These are phyloP conservation scores for Mormyrus proboscirostris DNA, from an alignment of 2,797 vertebrate genomes.

Conservation along the genomic window DNA sequence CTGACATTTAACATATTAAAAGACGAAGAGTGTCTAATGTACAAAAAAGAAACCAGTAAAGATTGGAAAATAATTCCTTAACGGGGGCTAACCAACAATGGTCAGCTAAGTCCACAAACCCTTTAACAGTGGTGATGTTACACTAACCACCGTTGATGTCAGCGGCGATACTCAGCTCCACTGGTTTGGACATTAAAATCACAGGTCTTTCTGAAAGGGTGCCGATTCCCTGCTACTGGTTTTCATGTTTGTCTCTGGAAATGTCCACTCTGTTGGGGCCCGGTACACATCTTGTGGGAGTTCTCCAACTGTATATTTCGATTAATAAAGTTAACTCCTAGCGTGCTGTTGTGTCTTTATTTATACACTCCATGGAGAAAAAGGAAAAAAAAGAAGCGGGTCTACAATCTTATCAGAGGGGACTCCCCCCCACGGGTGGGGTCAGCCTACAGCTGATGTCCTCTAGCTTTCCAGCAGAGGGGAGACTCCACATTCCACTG, in stretches of 20 bases:
- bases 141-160: not conserved
- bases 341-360: constrained; percentile 18
- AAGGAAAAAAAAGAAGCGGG: not conserved
- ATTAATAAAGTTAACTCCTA: constrained; percentile 71
- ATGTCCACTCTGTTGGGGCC: constrained; percentile 41
- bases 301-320: constrained; percentile 58
- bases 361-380: constrained; percentile 2
- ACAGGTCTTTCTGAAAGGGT: not conserved
- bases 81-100: not conserved
- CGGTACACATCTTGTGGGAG: constrained; percentile 46
- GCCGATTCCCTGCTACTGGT: not conserved
- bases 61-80: not conserved
- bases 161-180: not conserved
- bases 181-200: constrained; percentile 14
- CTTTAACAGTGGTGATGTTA: not conserved
- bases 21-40: constrained; percentile 5
- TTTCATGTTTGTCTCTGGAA: constrained; percentile 27
- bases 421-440: not conserved
- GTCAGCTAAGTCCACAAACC: constrained; percentile 17
- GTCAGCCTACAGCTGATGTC: constrained; percentile 3
- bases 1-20: not conserved
- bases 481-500: constrained; percentile 62
- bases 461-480: constrained; percentile 34
- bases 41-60: constrained; percentile 18
- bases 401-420: not conserved